Evolutionary conservation across 2,888 invertebrate species (phyloP).

Genomic region (Ormyrus nitidulus): DNA sequence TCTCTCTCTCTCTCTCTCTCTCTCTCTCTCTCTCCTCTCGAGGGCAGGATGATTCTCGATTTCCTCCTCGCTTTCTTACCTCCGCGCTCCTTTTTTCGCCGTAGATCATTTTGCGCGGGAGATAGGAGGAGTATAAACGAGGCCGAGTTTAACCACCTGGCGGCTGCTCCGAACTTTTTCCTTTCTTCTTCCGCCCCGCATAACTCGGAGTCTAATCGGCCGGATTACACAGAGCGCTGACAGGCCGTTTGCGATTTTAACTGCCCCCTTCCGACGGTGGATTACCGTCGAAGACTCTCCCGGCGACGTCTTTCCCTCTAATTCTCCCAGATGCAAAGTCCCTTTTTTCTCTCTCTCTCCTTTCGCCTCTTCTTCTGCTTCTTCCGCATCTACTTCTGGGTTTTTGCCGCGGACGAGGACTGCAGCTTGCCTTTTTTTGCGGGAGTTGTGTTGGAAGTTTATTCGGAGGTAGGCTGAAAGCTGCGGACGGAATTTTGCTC

Average conservation of each 20-base stretch:
- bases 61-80: constrained; percentile 33
- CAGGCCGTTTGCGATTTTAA: constrained; percentile 54
- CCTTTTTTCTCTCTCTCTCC: too few species aligned
- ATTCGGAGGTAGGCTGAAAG: neutral
- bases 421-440: too few species aligned
- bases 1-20: constrained; percentile 30
- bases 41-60: constrained; percentile 42
- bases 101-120: constrained; percentile 45
- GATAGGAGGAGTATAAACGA: constrained; percentile 45
- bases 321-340: constrained; percentile 36
- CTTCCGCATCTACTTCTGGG: constrained; percentile 4
- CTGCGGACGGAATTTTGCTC: neutral
- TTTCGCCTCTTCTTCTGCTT: neutral
- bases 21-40: constrained; percentile 2
- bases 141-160: constrained; percentile 50
- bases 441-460: constrained; percentile 3
- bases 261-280: constrained; percentile 20
- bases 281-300: constrained; percentile 23
- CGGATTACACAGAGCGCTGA: constrained; percentile 52
- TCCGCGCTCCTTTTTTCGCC: constrained; percentile 10
- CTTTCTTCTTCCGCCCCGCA: constrained; percentile 19
- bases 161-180: constrained; percentile 41
- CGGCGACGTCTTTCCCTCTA: constrained; percentile 24
- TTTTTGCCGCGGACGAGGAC: neutral
- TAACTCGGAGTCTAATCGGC: constrained; percentile 54